Conservation (phyloP, 2,888 invertebrate species). For the Gari tellinella region DNA sequence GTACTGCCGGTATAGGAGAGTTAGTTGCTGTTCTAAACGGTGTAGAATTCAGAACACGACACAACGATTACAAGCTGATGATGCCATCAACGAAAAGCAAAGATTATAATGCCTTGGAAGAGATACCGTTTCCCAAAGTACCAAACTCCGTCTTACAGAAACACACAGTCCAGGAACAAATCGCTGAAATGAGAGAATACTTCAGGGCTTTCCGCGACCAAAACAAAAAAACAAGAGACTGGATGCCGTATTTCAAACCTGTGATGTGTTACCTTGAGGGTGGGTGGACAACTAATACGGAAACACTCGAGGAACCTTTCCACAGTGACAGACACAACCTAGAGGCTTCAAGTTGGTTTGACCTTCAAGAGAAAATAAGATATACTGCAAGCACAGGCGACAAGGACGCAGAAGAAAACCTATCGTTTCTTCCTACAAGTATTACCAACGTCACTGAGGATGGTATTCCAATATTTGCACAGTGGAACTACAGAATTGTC, state of each 20-base stretch:
- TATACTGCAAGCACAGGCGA: conserved; percentile 71
- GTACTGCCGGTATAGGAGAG: conserved; percentile 75
- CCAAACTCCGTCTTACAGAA: conserved; percentile 70
- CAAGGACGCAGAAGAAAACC: conserved; percentile 71
- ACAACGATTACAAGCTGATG: conserved; percentile 78
- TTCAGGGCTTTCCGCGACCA: conserved; percentile 77
- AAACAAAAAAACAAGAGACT: conserved; percentile 65
- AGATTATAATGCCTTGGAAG: conserved; percentile 63
- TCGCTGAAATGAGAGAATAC: conserved; percentile 75
- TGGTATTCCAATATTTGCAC: conserved; percentile 64
- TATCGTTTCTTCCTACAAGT: conserved; percentile 75
- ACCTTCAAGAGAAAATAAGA: conserved; percentile 74
- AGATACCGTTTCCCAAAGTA: conserved; percentile 75
- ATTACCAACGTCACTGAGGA: conserved; percentile 53
- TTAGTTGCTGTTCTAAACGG: conserved; percentile 75
- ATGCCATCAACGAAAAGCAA: conserved; percentile 65
- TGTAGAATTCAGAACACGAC: conserved; percentile 78
- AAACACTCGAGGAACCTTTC: conserved; percentile 74
- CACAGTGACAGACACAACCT: conserved; percentile 76
- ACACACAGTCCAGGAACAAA: conserved; percentile 62
- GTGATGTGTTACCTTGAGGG: conserved; percentile 78
- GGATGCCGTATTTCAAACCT: conserved; percentile 76
- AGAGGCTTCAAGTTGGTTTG: conserved; percentile 72
- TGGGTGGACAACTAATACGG: conserved; percentile 72
- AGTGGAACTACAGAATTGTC: conserved; percentile 75